Percentiles rank a stretch among this genome's conserved stretches.
Evolutionary conservation across 92 coral and sea anemone genomes (phyloP).

Genomic region (Siderastrea siderea): DNA sequence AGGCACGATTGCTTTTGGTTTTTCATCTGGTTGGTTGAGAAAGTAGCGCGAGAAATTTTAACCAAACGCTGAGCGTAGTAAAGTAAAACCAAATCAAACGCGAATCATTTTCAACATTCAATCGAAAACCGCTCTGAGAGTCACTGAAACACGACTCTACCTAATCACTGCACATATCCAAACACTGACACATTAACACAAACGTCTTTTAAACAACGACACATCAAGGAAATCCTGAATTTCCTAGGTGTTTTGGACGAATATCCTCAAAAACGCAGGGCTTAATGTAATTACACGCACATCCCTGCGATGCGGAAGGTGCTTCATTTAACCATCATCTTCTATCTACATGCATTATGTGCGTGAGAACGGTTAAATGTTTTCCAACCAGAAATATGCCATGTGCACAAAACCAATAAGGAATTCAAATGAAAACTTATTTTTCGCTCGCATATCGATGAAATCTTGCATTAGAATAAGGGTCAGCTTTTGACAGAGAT

Average conservation of each 20-base stretch:
- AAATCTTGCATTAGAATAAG: not conserved
- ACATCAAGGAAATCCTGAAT: not conserved
- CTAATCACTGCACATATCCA: not conserved
- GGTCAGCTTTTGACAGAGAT: not conserved
- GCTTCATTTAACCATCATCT: slow-evolving; percentile 8
- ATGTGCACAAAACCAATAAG: not conserved
- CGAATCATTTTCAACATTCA: no score
- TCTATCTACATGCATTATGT: not conserved
- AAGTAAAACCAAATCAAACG: no score
- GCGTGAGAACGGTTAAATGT: not conserved
- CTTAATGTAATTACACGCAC: not conserved
- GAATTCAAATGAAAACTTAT: not conserved
- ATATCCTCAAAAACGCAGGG: not conserved
- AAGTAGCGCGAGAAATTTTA: no score
- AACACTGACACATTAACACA: not conserved
- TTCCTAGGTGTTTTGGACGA: not conserved
- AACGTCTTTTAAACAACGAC: not conserved
- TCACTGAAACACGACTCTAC: no score
- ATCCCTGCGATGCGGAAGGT: not conserved
- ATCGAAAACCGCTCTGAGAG: no score
- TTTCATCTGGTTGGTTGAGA: no score
- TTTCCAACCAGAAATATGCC: not conserved
- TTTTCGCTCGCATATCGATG: not conserved
- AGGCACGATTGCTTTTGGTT: no score
- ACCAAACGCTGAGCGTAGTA: no score